phyloP scores from a whole-genome alignment of 2,113 vertebrate genomes.

The Toxotes chatareus region DNA sequence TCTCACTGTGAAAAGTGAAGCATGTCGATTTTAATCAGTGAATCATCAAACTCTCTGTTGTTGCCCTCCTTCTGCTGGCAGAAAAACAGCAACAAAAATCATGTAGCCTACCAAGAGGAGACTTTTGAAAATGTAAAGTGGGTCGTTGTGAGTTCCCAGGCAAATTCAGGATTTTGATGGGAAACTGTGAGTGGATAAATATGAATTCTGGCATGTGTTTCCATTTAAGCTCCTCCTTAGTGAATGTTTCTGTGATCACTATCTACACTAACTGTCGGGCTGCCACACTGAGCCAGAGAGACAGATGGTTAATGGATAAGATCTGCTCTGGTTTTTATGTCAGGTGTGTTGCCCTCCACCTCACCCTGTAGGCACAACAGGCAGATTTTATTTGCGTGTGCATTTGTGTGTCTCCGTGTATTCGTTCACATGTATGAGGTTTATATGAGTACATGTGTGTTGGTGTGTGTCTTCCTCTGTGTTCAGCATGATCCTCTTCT shows the following conservation, averaged over 20 bases:
- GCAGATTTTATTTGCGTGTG: slow-evolving; percentile 32
- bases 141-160: not conserved
- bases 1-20: not conserved
- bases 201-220: slow-evolving; percentile 23
- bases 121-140: not conserved
- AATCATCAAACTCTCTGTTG: not conserved
- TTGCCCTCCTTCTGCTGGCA: not conserved
- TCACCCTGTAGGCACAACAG: slow-evolving; percentile 58
- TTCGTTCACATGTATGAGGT: not conserved
- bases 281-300: slow-evolving; percentile 55
- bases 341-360: slow-evolving; percentile 75
- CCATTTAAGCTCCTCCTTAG: not conserved
- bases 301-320: slow-evolving; percentile 75
- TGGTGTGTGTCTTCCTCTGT: slow-evolving; percentile 19
- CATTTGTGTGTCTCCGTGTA: not conserved
- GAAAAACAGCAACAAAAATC: not conserved
- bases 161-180: not conserved
- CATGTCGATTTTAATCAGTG: not conserved
- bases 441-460: not conserved
- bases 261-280: slow-evolving; percentile 21
- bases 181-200: not conserved
- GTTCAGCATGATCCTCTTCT: slow-evolving; percentile 60
- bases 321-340: slow-evolving; percentile 69
- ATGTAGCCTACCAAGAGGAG: not conserved
- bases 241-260: slow-evolving; percentile 10